Evolutionary conservation across 2,113 vertebrate species (phyloP).

Genomic region (Ciconia boyciana): DNA sequence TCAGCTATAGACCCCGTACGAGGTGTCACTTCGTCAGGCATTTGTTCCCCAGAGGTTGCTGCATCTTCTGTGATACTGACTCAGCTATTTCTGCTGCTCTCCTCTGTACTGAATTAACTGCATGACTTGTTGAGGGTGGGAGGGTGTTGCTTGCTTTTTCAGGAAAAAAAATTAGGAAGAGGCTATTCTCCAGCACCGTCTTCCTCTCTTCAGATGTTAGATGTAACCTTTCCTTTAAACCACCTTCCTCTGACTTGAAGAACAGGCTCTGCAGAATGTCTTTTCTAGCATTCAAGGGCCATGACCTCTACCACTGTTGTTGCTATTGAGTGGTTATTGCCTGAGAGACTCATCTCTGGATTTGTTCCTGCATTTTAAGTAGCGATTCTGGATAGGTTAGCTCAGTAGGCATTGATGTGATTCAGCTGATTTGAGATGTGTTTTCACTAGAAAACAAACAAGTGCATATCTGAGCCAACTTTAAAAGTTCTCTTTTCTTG

Average conservation of each 20-base stretch:
- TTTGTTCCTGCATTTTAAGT: not conserved
- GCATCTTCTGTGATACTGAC: not conserved
- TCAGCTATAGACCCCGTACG: not conserved
- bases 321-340: not conserved
- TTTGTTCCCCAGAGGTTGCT: not conserved
- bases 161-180: not conserved
- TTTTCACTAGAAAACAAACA: slow-evolving; percentile 9
- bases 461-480: not conserved
- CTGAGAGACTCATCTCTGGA: not conserved
- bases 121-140: not conserved
- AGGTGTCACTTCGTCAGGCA: not conserved
- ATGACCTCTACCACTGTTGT: not conserved
- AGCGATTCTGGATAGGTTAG: not conserved
- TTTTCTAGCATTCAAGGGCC: not conserved
- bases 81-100: not conserved
- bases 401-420: not conserved
- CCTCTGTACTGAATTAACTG: not conserved
- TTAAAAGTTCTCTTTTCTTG: not conserved
- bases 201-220: not conserved
- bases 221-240: not conserved
- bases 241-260: not conserved
- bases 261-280: not conserved
- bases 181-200: not conserved
- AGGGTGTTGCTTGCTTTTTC: not conserved
- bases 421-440: not conserved